Conservation (phyloP, 1,140 invertebrate species). For the Euwallacea similis region DNA sequence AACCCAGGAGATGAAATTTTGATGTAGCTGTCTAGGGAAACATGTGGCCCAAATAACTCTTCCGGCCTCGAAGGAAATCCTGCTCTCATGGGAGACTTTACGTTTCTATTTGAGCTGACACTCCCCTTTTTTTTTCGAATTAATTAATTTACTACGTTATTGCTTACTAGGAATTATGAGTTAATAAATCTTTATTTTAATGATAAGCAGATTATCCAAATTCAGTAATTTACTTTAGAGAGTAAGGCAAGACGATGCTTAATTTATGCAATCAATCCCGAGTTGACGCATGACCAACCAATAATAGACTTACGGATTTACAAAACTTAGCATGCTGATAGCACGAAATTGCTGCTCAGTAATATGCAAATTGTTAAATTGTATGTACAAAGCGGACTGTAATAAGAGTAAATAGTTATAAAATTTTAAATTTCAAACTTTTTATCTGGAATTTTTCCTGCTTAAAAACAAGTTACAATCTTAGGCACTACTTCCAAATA, state of each 20-base stretch:
- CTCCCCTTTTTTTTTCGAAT: no score
- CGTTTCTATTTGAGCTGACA: no score
- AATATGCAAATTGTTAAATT: no score
- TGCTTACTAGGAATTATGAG: no score
- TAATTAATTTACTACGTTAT: no score
- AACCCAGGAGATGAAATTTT: neutral
- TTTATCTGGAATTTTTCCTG: no score
- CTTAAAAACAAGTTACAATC: no score
- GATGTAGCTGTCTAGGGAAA: slow-evolving; percentile 1
- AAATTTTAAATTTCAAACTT: no score
- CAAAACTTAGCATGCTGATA: slow-evolving; percentile 10
- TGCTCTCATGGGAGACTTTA: neutral
- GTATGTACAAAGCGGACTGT: no score
- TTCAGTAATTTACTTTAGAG: slow-evolving; percentile 13
- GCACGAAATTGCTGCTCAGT: no score
- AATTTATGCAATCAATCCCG: slow-evolving; percentile 17
- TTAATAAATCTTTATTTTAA: neutral
- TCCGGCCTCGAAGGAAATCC: neutral
- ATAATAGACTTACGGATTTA: slow-evolving; percentile 11
- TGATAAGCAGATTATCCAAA: slow-evolving; percentile 24
- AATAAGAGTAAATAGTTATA: no score
- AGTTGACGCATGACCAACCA: neutral
- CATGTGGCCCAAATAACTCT: slow-evolving; percentile 15
- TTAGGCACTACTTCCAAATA: no score
- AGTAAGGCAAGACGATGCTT: slow-evolving; percentile 4